Base-by-base conservation (phyloP, 2,797 vertebrate species). In the Oryzias sinensis region DNA sequence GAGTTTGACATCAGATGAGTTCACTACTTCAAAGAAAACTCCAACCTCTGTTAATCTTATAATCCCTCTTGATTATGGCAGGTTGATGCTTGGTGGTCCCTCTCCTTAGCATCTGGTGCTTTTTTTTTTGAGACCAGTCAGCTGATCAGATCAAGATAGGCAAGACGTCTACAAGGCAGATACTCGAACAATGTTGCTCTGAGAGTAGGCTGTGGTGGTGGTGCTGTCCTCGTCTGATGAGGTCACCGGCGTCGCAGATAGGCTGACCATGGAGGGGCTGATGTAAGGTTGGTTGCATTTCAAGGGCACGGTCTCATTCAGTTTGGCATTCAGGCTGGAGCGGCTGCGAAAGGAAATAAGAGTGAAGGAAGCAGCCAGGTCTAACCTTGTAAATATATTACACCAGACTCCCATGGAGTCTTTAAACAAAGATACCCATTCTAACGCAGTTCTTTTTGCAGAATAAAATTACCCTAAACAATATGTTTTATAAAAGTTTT, bases 181-280 rank as follows among this genome's bases (percentile, higher is more conserved):
- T 85, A 99, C 97, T 91, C 96, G 93, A 80, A 99, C 97, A 83
- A 99, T 96, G 92, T 98, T 98, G 92, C 95, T 94, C 86, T 95
- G 96, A 18, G 93, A 93, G 81, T 97, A 98, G 69, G 93, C 87
- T 0, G 91, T 91, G 79, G 95, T 92, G 76, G 93, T 84, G 85
- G 93, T 84, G 81, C 94, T 89, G 1, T 93, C 92, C 62, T 93
- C 92, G 81, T 95, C 94, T 0, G 94, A 94, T 25, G 94, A 94
- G 82, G 93, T 97, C 75, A 94, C 90, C 55, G 92, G 93, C 14
- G 95, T 93, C 61, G 94, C 94, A 1, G 95, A 94, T 82, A 97
- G 94, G 90, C 93, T 96, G 88, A 99, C 97, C 95, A 98, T 95
- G 91, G 96, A 94, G 85, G 97, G 96, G 43, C 95, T 95, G 91